phyloP scores from a whole-genome alignment of 35 echinoderm and acorn worm species.

The Heliocidaris erythrogramma region DNA sequence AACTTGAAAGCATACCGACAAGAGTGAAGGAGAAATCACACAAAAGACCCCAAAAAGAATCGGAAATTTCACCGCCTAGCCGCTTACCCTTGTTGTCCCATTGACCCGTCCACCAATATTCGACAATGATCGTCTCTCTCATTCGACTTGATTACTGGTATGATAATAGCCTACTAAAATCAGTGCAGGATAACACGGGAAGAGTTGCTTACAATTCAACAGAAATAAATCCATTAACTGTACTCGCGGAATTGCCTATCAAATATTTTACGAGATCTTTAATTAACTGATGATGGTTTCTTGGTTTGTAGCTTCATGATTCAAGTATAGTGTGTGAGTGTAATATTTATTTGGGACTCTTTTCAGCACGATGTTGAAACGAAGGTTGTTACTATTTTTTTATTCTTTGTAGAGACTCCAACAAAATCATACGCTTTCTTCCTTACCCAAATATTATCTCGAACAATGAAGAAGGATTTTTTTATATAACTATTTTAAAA shows the following conservation, averaged over 20 bases:
- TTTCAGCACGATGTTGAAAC: no score
- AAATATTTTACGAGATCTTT: conserved; percentile 10
- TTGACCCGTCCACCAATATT: background rate
- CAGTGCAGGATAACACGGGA: background rate
- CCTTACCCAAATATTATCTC: no score
- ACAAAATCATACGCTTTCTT: no score
- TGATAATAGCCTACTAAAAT: background rate
- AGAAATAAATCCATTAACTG: conserved; percentile 10
- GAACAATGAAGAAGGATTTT: no score
- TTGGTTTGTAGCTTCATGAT: no score
- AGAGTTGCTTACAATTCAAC: background rate
- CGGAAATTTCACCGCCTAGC: background rate
- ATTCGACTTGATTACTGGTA: background rate
- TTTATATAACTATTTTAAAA: no score
- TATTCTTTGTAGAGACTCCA: no score
- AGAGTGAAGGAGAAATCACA: background rate
- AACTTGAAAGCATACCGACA: background rate
- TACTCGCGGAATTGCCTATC: background rate
- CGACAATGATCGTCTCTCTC: background rate
- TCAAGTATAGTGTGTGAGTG: background rate
- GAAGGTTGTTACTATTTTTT: no score
- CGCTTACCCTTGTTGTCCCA: background rate
- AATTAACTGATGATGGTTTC: background rate
- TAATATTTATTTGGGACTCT: background rate
- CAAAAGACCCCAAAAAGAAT: background rate